Conservation (phyloP, 2,797 vertebrate genomes). For the Adelosebastes latens region DNA sequence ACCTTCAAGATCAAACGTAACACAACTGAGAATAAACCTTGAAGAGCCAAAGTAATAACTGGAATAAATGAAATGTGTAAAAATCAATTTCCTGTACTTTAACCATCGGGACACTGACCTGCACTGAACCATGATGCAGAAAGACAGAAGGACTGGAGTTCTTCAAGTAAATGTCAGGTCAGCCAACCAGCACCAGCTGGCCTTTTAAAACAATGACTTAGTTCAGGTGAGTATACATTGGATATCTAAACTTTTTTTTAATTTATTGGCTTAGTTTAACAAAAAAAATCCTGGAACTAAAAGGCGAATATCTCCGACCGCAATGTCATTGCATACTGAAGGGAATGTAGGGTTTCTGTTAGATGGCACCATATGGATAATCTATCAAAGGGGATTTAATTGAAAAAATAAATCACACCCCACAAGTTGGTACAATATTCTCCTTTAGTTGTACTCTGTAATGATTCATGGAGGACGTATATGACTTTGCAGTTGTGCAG, state of each 20-base stretch:
- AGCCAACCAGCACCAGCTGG: constrained; percentile 37
- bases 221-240: constrained; percentile 35
- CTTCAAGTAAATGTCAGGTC: constrained; percentile 61
- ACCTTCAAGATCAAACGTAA: neutral
- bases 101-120: neutral
- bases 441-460: constrained; percentile 39
- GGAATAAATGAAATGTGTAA: constrained; percentile 35
- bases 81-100: constrained; percentile 7
- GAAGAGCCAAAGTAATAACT: constrained; percentile 3
- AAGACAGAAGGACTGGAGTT: constrained; percentile 39
- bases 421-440: constrained; percentile 58
- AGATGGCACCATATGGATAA: constrained; percentile 38
- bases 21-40: neutral
- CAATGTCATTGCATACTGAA: constrained; percentile 16
- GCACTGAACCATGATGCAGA: constrained; percentile 24
- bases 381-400: constrained; percentile 59
- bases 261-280: neutral
- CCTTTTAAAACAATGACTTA: constrained; percentile 47
- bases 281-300: neutral
- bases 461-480: constrained; percentile 58
- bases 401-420: constrained; percentile 69
- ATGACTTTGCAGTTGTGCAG: constrained; percentile 48
- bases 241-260: neutral
- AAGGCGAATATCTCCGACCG: constrained; percentile 10
- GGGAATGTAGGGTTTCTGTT: constrained; percentile 6